Percentiles rank a stretch among this genome's conserved stretches.
Evolutionary conservation across 1,140 invertebrate genomes (phyloP).

Genomic region (Drosophila willistoni): DNA sequence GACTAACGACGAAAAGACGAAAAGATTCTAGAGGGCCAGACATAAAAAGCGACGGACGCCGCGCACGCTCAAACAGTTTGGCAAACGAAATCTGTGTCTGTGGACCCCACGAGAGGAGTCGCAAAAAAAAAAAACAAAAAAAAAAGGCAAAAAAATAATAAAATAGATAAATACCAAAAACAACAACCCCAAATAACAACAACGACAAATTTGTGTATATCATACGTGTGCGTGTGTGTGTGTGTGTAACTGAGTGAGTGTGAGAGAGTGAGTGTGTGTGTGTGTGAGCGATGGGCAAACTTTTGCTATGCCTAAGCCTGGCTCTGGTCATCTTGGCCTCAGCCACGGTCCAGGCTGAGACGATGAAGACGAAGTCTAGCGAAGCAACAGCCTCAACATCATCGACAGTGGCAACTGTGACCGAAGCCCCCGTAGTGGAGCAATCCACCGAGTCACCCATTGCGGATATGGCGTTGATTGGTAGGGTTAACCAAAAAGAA

Average conservation of each 20-base stretch:
- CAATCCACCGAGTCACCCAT: constrained; percentile 77
- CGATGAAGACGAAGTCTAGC: neutral
- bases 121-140: constrained; percentile 16
- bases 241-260: constrained; percentile 12
- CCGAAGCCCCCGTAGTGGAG: constrained; percentile 44
- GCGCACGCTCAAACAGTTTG: constrained; percentile 78
- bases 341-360: constrained; percentile 25
- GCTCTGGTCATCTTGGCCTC: constrained; percentile 36
- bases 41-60: constrained; percentile 78
- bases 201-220: neutral
- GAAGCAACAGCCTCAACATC: neutral
- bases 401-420: constrained; percentile 21
- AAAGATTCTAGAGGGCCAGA: constrained; percentile 57
- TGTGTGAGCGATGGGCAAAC: constrained; percentile 51
- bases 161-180: neutral
- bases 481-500: constrained; percentile 52
- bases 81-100: constrained; percentile 72
- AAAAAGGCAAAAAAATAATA: neutral
- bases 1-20: constrained; percentile 22
- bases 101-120: constrained; percentile 60
- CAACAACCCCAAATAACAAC: neutral
- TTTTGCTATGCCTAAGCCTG: constrained; percentile 56
- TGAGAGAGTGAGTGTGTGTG: neutral
- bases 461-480: constrained; percentile 76
- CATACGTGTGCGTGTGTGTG: constrained; percentile 20